Conservation (phyloP, 92 coral and sea anemone species). For the Meandrina meandrites region DNA sequence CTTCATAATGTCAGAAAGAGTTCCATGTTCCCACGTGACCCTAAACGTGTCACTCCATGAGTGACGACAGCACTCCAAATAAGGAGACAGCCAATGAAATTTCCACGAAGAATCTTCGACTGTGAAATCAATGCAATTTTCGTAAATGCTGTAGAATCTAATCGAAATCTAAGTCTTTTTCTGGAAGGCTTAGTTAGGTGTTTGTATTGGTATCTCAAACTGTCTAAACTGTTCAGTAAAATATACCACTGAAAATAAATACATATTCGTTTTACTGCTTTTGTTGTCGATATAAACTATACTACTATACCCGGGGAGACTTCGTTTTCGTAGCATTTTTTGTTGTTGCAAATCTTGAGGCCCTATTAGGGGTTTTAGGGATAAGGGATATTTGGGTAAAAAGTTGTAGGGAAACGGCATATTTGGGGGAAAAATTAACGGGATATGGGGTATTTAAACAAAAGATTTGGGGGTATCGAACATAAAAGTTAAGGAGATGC, state of each 20-base stretch:
- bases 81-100: constrained; percentile 9
- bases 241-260: constrained; percentile 1
- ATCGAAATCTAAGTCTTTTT: not conserved
- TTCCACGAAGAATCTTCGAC: not conserved
- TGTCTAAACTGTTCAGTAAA: not conserved
- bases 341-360: too few species aligned
- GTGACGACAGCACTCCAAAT: not conserved
- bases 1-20: constrained; percentile 91
- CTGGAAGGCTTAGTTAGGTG: not conserved
- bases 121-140: not conserved
- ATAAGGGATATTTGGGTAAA: too few species aligned
- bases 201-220: not conserved
- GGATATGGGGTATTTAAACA: too few species aligned
- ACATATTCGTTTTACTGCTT: not conserved
- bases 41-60: constrained; percentile 98
- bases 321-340: too few species aligned
- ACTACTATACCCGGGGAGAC: too few species aligned
- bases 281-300: too few species aligned
- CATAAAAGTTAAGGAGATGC: too few species aligned
- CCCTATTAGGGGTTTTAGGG: too few species aligned
- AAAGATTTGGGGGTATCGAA: too few species aligned
- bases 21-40: constrained; percentile 99
- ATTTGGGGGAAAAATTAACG: too few species aligned
- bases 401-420: too few species aligned
- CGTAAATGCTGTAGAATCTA: constrained; percentile 1